Percentiles rank a stretch among this genome's conserved stretches.
These are phyloP conservation scores for Geodia barretti DNA, from an alignment of 37 sponge, comb jelly and placozoan genomes.

Conservation along the genomic window DNA sequence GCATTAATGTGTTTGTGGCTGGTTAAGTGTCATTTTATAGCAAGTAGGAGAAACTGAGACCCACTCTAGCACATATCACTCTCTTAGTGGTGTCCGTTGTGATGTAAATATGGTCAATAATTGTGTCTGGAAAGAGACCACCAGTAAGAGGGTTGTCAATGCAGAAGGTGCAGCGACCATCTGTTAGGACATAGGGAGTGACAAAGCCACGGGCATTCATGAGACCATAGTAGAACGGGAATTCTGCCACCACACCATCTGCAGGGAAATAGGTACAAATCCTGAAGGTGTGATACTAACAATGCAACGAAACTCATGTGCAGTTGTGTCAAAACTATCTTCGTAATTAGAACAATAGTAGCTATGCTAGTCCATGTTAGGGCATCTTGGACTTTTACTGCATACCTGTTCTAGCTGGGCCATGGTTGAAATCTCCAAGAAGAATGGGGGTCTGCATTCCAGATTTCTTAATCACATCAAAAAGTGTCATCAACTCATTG, in stretches of 20 bases:
- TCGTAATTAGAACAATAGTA: too few species aligned
- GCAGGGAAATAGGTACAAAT: too few species aligned
- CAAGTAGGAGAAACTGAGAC: not conserved
- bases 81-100: slow-evolving; percentile 8
- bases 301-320: too few species aligned
- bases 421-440: slow-evolving; percentile 31
- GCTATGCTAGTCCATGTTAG: too few species aligned
- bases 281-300: too few species aligned
- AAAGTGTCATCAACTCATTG: not conserved
- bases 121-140: not conserved
- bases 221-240: slow-evolving; percentile 19
- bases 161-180: slow-evolving; percentile 26
- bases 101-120: slow-evolving; percentile 21
- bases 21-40: too few species aligned
- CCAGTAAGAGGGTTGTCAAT: not conserved
- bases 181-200: slow-evolving; percentile 10
- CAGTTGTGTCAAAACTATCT: too few species aligned
- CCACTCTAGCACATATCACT: slow-evolving; percentile 1
- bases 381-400: too few species aligned
- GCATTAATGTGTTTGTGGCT: too few species aligned
- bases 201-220: slow-evolving; percentile 16
- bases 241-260: not conserved
- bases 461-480: not conserved
- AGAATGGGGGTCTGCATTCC: slow-evolving; percentile 8
- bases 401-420: too few species aligned